Evolutionary conservation across 1,140 invertebrate species (phyloP), one percentile per base, ranked within the genome.

Genomic region (Homalodisca vitripennis): DNA sequence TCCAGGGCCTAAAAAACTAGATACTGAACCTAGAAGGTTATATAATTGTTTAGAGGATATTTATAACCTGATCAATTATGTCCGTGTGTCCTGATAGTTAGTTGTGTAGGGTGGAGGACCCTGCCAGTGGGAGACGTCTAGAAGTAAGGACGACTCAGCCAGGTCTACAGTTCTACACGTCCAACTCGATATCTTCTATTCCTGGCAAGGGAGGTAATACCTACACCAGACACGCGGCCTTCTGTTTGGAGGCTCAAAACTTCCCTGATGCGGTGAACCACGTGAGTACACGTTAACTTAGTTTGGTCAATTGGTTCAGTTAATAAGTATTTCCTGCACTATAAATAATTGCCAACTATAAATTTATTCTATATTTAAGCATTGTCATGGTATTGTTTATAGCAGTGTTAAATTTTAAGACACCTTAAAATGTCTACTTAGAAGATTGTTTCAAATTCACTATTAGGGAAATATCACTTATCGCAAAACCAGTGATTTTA

Each of bases 241-340:
- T 98, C 71, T 96, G 92, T 76, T 81, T 98, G 34, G 94, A 98
- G 80, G 94, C 95, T 0, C 95, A 98, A 80, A 92, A 92, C 75
- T 98, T 89, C 83, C 95, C 95, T 0, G 91, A 98, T 81, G 91
- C 94, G 13, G 80, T 96, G 1, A 94, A 98, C 82, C 85, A 95
- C 78, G 85, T 92, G 80, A 82, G 81, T 80, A 29, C 63, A 46
- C 29, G 64, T 34, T 17, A 41, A 41, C 34, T n/a, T n/a, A n/a
- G n/a, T n/a, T n/a, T n/a, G n/a, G n/a, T n/a, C n/a, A n/a, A n/a
- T n/a, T n/a, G n/a, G n/a, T n/a, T n/a, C n/a, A n/a, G n/a, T n/a
- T n/a, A n/a, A n/a, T n/a, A n/a, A n/a, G n/a, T n/a, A n/a, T n/a
- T n/a, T n/a, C n/a, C n/a, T n/a, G n/a, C n/a, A n/a, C n/a, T n/a